Evolutionary conservation across 92 coral and sea anemone genomes (phyloP).

Genomic region (Phymanthus crucifer): DNA sequence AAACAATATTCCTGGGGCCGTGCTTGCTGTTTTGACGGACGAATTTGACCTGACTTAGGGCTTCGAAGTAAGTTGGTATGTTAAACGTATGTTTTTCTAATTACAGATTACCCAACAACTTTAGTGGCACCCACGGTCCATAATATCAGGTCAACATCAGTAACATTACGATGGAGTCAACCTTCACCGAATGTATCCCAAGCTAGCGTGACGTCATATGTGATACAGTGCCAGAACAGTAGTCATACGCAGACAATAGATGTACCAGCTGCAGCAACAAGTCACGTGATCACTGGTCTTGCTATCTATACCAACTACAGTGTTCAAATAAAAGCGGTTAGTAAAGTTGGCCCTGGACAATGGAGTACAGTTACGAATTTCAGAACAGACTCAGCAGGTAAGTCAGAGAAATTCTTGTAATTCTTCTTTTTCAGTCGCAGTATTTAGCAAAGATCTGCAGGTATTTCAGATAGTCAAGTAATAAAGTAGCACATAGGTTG

Average conservation of each 20-base stretch:
- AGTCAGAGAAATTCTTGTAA: not conserved
- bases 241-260: not conserved
- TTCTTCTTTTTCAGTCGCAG: too few species aligned
- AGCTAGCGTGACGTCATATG: constrained; percentile 1
- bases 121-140: not conserved
- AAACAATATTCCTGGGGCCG: too few species aligned
- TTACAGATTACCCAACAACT: constrained; percentile 42
- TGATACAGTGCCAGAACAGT: constrained; percentile 10
- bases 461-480: too few species aligned
- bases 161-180: constrained; percentile 38
- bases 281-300: constrained; percentile 9
- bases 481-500: too few species aligned
- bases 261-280: not conserved
- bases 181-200: constrained; percentile 14
- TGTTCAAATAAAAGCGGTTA: constrained; percentile 38
- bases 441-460: too few species aligned
- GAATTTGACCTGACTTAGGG: too few species aligned
- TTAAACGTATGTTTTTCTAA: too few species aligned
- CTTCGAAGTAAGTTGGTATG: too few species aligned
- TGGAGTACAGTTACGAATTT: constrained; percentile 35
- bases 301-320: constrained; percentile 37
- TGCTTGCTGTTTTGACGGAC: too few species aligned
- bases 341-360: constrained; percentile 48
- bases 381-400: constrained; percentile 52
- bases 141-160: constrained; percentile 10